A percentile compares a stretch with the other conserved stretches of the same genome.
Evolutionary conservation across 2,113 vertebrate species (phyloP).

Genomic region (Amblyopsis rosae): DNA sequence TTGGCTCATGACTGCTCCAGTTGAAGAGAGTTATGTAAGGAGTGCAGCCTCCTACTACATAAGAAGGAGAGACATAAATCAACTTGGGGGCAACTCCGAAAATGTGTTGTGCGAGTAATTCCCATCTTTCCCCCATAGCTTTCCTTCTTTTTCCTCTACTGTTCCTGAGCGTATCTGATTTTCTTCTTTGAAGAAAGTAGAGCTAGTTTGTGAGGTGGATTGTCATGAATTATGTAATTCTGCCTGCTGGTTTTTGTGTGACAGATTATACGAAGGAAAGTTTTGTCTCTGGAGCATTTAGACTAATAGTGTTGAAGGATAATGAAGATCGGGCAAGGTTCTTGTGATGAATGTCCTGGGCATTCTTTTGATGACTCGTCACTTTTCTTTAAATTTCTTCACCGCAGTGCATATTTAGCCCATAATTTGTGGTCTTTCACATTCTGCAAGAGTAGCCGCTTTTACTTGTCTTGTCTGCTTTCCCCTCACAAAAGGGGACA

Average conservation of each 20-base stretch:
- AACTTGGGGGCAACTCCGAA: conserved; percentile 42
- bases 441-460: conserved; percentile 26
- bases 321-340: conserved; percentile 34
- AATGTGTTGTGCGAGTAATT: conserved; percentile 29
- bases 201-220: conserved; percentile 12
- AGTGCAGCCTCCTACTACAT: conserved; percentile 48
- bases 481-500: conserved; percentile 27
- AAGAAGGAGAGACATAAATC: conserved; percentile 53
- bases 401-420: conserved; percentile 10
- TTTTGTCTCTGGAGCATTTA: conserved; percentile 4
- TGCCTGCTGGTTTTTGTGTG: not conserved
- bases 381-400: conserved; percentile 7
- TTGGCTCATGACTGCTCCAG: conserved; percentile 27
- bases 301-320: conserved; percentile 9
- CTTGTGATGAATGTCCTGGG: not conserved
- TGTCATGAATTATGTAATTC: not conserved
- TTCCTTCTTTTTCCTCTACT: conserved; percentile 4
- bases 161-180: not conserved
- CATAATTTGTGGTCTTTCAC: conserved; percentile 19
- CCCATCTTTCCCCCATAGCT: conserved; percentile 3
- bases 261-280: conserved; percentile 18
- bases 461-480: conserved; percentile 38
- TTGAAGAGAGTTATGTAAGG: conserved; percentile 55
- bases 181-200: conserved; percentile 18
- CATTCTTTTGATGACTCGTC: not conserved